Conservation (phyloP, 2,797 vertebrate genomes). For the Stomatorhinus walkeri region DNA sequence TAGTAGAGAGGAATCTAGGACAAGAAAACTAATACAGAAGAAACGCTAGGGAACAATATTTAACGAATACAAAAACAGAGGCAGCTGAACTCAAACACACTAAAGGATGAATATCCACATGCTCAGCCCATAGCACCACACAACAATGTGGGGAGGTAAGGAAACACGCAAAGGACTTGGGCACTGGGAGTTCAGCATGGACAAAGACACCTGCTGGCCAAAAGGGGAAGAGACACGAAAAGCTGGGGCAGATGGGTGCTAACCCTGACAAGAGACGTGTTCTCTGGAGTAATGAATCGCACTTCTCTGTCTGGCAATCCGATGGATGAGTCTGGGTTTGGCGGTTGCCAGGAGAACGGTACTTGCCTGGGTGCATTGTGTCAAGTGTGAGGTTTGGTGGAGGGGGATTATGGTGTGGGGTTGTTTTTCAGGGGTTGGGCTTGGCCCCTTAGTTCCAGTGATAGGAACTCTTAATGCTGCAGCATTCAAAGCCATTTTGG, state of each 20-base stretch:
- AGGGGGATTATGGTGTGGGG: no score
- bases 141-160: background rate
- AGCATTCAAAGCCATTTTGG: no score
- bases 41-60: background rate
- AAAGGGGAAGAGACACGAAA: background rate
- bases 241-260: background rate
- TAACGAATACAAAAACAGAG: background rate
- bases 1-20: background rate
- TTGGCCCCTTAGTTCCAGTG: no score
- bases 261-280: background rate
- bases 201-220: background rate
- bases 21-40: background rate
- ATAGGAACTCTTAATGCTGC: no score
- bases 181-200: background rate
- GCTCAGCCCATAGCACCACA: background rate
- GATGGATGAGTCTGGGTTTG: no score
- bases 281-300: no score
- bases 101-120: background rate
- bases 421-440: no score
- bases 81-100: background rate
- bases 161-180: background rate
- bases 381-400: no score
- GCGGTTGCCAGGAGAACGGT: no score
- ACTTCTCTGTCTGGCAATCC: no score
- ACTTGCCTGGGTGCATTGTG: no score